Base-by-base conservation (phyloP, 2,797 vertebrate species). In the Scolopax rusticola region DNA sequence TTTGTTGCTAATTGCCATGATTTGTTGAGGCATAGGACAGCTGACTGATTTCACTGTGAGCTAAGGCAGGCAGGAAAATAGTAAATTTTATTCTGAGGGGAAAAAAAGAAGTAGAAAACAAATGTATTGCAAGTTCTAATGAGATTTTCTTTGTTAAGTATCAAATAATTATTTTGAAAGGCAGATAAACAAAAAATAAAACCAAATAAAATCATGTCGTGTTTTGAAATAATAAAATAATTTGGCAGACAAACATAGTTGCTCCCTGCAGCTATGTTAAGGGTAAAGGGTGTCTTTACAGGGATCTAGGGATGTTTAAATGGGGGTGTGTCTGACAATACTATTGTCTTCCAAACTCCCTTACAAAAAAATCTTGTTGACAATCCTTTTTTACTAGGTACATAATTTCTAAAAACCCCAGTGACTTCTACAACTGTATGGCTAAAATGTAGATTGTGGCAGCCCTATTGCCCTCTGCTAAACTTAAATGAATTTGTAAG, bases 1-100 rank as follows among this genome's bases (percentile, higher is more conserved):
- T 65, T 95, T 90, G 65, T 36, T 88, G 85, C 78, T 97, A 93
- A 96, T 93, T 85, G 68, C 75, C n/a, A 4, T 89, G 84, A 93
- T 83, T 93, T 87, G 68, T 51, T 87, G 87, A 87, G 61, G 90
- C 65, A 32, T 33, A 43, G 89, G 64, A 75, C 60, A 91, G 53
- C 61, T 93, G 87, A 95, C 41, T 68, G 87, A 93, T 87, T 87
- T 77, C 59, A 64, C 40, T 81, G 53, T 40, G 43, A 89, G 67
- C 21, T 75, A 85, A 50, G 61, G 45, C 51, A 92, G 50, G 18
- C 76, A 89, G 33, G 50, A 87, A 95, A 93, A 69, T 16, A 64
- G n/a, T 56, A 65, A 28, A 68, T 89, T 83, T 83, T 87, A 76
- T 75, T 80, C 59, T n/a, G 33, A 77, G 27, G 12, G 30, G 30